Evolutionary conservation across 1,140 invertebrate species (phyloP), one percentile per base, ranked within the genome.

Genomic region (Ceratina japonica): DNA sequence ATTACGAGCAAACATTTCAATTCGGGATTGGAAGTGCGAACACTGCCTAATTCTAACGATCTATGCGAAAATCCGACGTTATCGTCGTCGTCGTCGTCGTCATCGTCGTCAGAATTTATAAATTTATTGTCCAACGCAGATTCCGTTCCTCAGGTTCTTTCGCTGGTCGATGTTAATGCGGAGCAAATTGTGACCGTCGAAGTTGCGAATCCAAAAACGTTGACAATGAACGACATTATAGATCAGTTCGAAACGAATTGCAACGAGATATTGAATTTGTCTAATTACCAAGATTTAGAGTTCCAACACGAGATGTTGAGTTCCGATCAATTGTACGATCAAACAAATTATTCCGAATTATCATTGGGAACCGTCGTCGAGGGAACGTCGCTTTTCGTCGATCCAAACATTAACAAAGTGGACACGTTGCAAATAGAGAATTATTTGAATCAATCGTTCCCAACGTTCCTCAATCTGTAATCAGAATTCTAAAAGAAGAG

Each of bases 111-210:
- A 71, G 82, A 84, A 65, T 65, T 49, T 16, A 54, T 76, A 13
- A 84, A 86, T 61, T 65, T 80, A 51, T 63, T 79, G 27, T 49
- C 70, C 63, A 59, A 59, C 0, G 69, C 81, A 5, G 71, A 84
- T 58, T 79, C 81, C 27, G 71, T 77, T 3, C 80, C 88, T 18
- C 88, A 90, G 66, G 79, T 90, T 76, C 73, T 90, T 44, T 90
- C 89, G 1, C 79, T 90, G 13, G 86, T 90, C 31, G 87, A 88
- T 71, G 78, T 89, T 37, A 90, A 87, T 62, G 86, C 88, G 0
- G 89, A 87, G 56, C 89, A 90, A 64, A 83, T 90, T 1, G 83
- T 89, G 3, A 89, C 89, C 4, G 84, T 90, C 4, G 88, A 90
- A 69, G 82, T 90, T 13, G 81, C 89, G 2, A 87, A 83, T 61